These are phyloP conservation scores for Dastarcus helophoroides DNA, from an alignment of 2,888 invertebrate genomes.

Conservation along the genomic window DNA sequence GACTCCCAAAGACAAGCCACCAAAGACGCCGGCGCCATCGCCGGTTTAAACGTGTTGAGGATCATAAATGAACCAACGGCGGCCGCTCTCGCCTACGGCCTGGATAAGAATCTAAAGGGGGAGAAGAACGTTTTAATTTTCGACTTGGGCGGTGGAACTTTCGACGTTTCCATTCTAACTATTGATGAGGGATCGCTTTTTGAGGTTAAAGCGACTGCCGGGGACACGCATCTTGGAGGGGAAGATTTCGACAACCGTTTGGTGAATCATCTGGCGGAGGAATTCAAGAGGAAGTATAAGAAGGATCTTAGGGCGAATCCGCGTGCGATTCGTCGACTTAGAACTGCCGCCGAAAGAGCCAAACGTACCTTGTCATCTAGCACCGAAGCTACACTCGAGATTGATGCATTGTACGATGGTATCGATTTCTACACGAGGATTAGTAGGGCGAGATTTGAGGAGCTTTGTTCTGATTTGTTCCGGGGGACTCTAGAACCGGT, in stretches of 20 bases:
- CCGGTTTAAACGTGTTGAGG: constrained; percentile 62
- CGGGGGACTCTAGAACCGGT: constrained; percentile 69
- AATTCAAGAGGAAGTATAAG: constrained; percentile 59
- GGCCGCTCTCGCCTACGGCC: constrained; percentile 49
- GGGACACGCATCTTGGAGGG: constrained; percentile 70
- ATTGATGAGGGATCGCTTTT: constrained; percentile 67
- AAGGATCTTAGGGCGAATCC: constrained; percentile 57
- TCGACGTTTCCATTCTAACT: constrained; percentile 70
- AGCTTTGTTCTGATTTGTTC: constrained; percentile 61
- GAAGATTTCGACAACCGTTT: constrained; percentile 50
- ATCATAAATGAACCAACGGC: constrained; percentile 75
- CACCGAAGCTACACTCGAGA: constrained; percentile 63
- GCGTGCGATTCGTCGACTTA: constrained; percentile 54
- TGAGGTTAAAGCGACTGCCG: constrained; percentile 69
- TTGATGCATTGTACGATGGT: constrained; percentile 67
- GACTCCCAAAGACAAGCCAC: constrained; percentile 63
- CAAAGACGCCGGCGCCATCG: constrained; percentile 66
- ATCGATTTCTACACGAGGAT: constrained; percentile 61
- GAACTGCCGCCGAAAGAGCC: constrained; percentile 67
- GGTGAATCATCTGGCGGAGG: constrained; percentile 45
- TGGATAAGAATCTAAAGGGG: constrained; percentile 31
- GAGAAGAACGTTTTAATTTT: constrained; percentile 42
- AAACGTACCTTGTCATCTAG: constrained; percentile 67
- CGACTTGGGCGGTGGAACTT: constrained; percentile 51
- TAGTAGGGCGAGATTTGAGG: constrained; percentile 65